Conservation (phyloP, 2,888 invertebrate species). For the Pilophorus perplexus region DNA sequence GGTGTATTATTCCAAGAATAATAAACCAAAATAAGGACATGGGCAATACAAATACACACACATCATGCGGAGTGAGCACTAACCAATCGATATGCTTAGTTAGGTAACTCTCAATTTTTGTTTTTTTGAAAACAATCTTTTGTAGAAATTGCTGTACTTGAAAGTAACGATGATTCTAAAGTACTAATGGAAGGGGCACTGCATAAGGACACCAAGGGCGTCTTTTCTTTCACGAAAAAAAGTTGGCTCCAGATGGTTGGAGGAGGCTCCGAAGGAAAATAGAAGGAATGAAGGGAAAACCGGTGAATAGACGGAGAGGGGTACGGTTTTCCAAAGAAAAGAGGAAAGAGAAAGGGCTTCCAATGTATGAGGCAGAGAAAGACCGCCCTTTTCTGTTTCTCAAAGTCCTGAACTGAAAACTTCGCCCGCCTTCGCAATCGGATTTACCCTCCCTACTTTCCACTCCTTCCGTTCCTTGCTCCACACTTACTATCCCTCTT, state of each 20-base stretch:
- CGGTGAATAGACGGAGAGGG: background rate
- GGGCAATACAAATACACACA: no score
- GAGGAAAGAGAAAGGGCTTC: background rate
- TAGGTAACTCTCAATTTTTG: no score
- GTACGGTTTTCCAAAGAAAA: slow-evolving; percentile 6
- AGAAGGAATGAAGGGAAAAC: slow-evolving; percentile 5
- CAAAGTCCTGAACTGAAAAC: slow-evolving; percentile 7
- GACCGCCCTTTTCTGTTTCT: slow-evolving; percentile 10
- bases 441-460: slow-evolving; percentile 9
- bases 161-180: no score
- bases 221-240: slow-evolving; percentile 2
- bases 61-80: no score
- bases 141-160: no score
- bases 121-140: no score
- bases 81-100: no score
- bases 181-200: no score
- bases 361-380: slow-evolving; percentile 27
- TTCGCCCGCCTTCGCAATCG: slow-evolving; percentile 17
- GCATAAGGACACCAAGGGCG: no score
- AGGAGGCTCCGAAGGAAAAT: slow-evolving; percentile 11
- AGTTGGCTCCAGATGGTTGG: slow-evolving; percentile 16
- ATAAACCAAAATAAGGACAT: no score
- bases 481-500: background rate
- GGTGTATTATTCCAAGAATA: no score
- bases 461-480: background rate